Percentiles rank a stretch among this genome's conserved stretches.
phyloP scores from a whole-genome alignment of 2,113 vertebrate genomes.

The Rhadina sibilatrix region DNA sequence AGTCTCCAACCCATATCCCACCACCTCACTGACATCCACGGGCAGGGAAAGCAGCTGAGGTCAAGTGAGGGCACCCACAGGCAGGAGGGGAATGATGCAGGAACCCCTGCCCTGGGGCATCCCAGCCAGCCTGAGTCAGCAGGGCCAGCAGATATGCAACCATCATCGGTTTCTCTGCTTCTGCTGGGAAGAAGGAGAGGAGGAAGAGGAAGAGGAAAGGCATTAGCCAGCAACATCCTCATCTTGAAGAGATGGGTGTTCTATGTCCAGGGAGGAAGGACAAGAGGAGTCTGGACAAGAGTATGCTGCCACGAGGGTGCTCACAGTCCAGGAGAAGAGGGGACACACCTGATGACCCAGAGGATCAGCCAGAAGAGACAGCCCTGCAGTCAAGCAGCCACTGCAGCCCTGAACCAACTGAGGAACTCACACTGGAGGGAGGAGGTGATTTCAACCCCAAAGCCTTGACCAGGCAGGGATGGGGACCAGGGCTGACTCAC shows the following conservation, averaged over 20 bases:
- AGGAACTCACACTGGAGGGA: rapidly evolving
- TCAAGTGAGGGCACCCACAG: neutral
- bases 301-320: neutral
- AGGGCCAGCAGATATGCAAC: neutral
- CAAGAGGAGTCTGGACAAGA: neutral
- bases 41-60: neutral
- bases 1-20: neutral
- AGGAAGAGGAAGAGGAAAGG: neutral
- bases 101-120: neutral
- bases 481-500: neutral
- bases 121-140: neutral
- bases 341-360: neutral
- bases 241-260: neutral
- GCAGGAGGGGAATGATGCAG: neutral
- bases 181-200: neutral
- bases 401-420: neutral
- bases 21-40: neutral
- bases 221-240: neutral
- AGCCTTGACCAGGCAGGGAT: neutral
- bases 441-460: neutral
- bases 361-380: neutral
- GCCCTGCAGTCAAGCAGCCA: neutral
- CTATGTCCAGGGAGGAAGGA: neutral
- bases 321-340: neutral
- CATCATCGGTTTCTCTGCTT: neutral